Evolutionary conservation across 2,888 invertebrate species (phyloP).

Genomic region (Catocala sponsa): DNA sequence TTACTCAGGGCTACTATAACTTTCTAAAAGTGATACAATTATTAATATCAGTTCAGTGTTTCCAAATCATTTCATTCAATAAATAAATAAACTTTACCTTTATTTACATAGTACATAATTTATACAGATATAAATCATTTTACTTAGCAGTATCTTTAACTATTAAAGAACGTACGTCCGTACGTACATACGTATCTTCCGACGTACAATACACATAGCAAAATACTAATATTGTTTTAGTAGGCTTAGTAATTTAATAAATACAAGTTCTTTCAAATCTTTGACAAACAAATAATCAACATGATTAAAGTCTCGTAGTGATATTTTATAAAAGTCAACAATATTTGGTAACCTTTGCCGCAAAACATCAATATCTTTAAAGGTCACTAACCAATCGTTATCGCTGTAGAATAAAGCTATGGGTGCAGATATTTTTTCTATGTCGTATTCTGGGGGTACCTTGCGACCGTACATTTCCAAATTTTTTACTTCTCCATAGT

Average conservation of each 20-base stretch:
- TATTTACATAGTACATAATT: no score
- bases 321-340: slow-evolving; percentile 86
- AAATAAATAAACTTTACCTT: no score
- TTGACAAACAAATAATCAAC: slow-evolving; percentile 74
- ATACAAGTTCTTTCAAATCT: slow-evolving; percentile 66
- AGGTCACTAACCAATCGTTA: slow-evolving; percentile 90
- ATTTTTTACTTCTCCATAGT: slow-evolving; percentile 68
- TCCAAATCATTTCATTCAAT: no score
- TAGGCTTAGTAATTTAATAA: slow-evolving; percentile 47
- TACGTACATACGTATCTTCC: no score
- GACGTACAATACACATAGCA: no score
- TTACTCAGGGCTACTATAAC: no score
- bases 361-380: slow-evolving; percentile 86
- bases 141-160: no score
- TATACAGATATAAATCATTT: no score
- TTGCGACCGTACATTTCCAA: slow-evolving; percentile 60
- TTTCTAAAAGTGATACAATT: no score
- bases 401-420: slow-evolving; percentile 74
- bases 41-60: no score
- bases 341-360: slow-evolving; percentile 84
- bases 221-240: background rate
- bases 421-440: slow-evolving; percentile 66
- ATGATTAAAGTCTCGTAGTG: slow-evolving; percentile 79
- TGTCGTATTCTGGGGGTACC: slow-evolving; percentile 66
- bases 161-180: no score